phyloP scores from a whole-genome alignment of 23 tunicate genomes.

The Phallusia fumigata region DNA sequence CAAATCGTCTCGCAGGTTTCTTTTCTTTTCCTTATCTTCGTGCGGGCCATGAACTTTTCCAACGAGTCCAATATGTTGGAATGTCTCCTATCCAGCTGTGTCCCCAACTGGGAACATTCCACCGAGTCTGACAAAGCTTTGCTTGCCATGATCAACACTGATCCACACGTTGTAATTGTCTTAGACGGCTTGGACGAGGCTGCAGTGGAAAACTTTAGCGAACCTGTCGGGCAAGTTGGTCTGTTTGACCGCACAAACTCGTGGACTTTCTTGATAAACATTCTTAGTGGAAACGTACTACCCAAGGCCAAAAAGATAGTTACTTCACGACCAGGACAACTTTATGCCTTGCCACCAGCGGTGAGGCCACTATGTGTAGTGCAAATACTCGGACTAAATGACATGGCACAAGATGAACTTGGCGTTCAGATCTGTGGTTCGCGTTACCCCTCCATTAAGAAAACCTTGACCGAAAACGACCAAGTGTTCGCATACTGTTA shows the following conservation, averaged over 20 bases:
- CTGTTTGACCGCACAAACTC: not conserved
- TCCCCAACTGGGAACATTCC: not conserved
- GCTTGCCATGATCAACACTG: not conserved
- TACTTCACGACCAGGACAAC: not conserved
- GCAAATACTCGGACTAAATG: constrained; percentile 8
- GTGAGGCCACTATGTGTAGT: not conserved
- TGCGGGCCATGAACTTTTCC: not conserved
- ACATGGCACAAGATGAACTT: constrained; percentile 12
- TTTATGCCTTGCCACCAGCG: not conserved
- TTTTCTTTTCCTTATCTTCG: not conserved
- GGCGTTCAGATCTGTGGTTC: constrained; percentile 2
- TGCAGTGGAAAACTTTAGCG: not conserved
- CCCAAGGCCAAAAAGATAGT: constrained; percentile 15
- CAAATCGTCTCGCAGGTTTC: not conserved
- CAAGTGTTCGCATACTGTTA: constrained; percentile 12
- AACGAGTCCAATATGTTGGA: not conserved
- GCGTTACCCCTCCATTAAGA: not conserved
- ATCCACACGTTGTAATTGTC: constrained; percentile 4
- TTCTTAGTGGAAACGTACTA: constrained; percentile 3
- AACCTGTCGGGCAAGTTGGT: not conserved
- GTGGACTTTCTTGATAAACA: not conserved
- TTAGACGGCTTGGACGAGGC: constrained; percentile 22
- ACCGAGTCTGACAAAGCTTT: not conserved
- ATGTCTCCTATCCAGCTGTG: not conserved
- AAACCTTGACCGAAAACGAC: not conserved